phyloP scores from a whole-genome alignment of 2,797 vertebrate species.

The Enteromius viviparus region DNA sequence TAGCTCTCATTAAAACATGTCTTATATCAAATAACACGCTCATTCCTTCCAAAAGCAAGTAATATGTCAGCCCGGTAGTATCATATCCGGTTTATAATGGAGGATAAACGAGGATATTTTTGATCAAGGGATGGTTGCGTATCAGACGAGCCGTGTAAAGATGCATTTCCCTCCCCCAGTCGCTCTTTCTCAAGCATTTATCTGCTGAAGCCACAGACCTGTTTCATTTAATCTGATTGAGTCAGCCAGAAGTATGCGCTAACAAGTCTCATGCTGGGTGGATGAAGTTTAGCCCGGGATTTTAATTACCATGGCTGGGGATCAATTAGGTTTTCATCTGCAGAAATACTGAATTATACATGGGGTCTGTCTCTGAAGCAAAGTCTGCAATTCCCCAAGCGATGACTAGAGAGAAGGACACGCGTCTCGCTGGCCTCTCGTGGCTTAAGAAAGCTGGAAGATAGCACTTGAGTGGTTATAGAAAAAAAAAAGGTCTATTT shows the following conservation, averaged over 20 bases:
- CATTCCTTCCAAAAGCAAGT: slow-evolving; percentile 54
- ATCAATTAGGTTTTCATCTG: slow-evolving; percentile 65
- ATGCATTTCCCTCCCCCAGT: slow-evolving; percentile 4
- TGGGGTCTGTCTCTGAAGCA: slow-evolving; percentile 54
- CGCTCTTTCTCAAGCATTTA: slow-evolving; percentile 1
- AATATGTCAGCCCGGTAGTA: slow-evolving; percentile 57
- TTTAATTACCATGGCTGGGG: slow-evolving; percentile 65
- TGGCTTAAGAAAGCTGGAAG: slow-evolving; percentile 26
- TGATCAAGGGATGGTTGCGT: slow-evolving; percentile 7
- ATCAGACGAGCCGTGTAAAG: background rate
- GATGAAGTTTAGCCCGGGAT: slow-evolving; percentile 67
- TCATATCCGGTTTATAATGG: slow-evolving; percentile 65
- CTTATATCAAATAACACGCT: slow-evolving; percentile 49
- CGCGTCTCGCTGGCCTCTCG: slow-evolving; percentile 17
- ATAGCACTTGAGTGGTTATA: slow-evolving; percentile 11
- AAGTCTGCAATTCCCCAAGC: slow-evolving; percentile 49
- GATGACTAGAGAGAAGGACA: slow-evolving; percentile 50
- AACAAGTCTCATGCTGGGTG: slow-evolving; percentile 69
- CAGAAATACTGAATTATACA: slow-evolving; percentile 62
- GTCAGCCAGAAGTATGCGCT: slow-evolving; percentile 68
- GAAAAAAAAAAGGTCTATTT: slow-evolving; percentile 25
- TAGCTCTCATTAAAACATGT: background rate
- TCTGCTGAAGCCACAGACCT: slow-evolving; percentile 65
- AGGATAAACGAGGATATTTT: slow-evolving; percentile 61
- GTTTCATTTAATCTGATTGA: slow-evolving; percentile 68